A percentile compares a stretch with the other conserved stretches of the same genome.
These are phyloP conservation scores for Intellagama lesueurii DNA, from an alignment of 2,797 vertebrate genomes.

Conservation along the genomic window DNA sequence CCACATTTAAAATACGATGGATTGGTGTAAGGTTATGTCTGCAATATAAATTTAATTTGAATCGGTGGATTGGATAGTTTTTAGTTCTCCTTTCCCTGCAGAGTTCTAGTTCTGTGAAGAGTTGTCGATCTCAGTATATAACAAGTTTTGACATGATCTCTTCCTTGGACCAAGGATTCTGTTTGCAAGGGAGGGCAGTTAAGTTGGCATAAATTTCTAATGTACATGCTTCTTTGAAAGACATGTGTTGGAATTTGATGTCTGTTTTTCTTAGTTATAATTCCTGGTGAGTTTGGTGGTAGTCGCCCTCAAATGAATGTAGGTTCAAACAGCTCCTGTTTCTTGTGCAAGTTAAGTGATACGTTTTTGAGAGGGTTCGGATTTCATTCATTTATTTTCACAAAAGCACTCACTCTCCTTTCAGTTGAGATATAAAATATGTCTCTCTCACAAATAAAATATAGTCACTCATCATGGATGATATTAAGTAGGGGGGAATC, in stretches of 20 bases:
- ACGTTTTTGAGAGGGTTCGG: not conserved
- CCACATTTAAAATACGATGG: not conserved
- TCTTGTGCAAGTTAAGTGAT: not conserved
- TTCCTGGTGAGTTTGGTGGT: not conserved
- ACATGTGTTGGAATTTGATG: not conserved
- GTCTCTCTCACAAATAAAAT: not conserved
- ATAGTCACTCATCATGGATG: too few species aligned
- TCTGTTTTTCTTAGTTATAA: not conserved
- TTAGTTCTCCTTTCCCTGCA: not conserved
- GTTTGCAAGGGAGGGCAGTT: not conserved
- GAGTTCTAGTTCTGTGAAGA: not conserved
- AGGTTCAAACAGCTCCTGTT: not conserved
- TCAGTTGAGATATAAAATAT: not conserved
- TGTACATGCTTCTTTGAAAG: not conserved
- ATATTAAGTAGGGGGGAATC: too few species aligned
- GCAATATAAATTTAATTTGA: not conserved
- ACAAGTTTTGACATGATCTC: not conserved
- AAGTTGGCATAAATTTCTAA: not conserved
- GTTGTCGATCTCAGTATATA: not conserved
- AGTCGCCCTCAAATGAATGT: not conserved
- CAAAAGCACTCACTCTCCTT: too few species aligned
- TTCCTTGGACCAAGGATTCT: not conserved
- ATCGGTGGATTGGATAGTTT: not conserved
- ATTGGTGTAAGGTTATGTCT: not conserved
- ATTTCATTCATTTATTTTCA: not conserved